These are phyloP conservation scores for Thripadectes ignobilis DNA, from an alignment of 2,797 vertebrate species.

Conservation along the genomic window DNA sequence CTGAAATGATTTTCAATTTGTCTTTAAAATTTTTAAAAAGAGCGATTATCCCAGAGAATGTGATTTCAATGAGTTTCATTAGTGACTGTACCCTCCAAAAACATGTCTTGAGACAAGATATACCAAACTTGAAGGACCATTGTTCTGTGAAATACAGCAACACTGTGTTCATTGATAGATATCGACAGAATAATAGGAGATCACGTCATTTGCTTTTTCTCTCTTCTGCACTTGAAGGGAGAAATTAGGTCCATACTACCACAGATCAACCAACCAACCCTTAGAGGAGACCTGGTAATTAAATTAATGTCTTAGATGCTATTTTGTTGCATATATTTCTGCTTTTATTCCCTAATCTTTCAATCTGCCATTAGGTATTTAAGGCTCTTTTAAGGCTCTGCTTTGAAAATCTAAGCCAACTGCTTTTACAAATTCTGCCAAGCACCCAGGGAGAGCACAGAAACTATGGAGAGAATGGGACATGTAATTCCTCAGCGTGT, in stretches of 20 bases:
- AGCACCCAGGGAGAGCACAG: not conserved
- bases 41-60: constrained; percentile 8
- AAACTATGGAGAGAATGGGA: not conserved
- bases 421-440: constrained; percentile 13
- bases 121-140: constrained; percentile 12
- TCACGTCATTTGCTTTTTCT: not conserved
- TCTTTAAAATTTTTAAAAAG: not conserved
- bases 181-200: constrained; percentile 23
- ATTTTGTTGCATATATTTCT: constrained; percentile 35
- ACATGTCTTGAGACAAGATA: constrained; percentile 16
- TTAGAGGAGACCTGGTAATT: constrained; percentile 39
- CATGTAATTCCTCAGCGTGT: not conserved
- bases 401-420: constrained; percentile 23
- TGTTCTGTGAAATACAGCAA: constrained; percentile 21
- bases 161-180: not conserved
- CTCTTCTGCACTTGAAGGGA: constrained; percentile 1
- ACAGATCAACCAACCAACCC: constrained; percentile 11
- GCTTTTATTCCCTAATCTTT: constrained; percentile 44
- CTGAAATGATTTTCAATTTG: not conserved
- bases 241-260: constrained; percentile 22
- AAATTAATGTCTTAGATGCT: constrained; percentile 47
- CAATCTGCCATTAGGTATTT: constrained; percentile 55
- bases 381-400: constrained; percentile 42
- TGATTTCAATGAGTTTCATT: not conserved
- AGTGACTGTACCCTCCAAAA: not conserved